Conservation (phyloP, 1,140 invertebrate genomes). For the Portunus trituberculatus region DNA sequence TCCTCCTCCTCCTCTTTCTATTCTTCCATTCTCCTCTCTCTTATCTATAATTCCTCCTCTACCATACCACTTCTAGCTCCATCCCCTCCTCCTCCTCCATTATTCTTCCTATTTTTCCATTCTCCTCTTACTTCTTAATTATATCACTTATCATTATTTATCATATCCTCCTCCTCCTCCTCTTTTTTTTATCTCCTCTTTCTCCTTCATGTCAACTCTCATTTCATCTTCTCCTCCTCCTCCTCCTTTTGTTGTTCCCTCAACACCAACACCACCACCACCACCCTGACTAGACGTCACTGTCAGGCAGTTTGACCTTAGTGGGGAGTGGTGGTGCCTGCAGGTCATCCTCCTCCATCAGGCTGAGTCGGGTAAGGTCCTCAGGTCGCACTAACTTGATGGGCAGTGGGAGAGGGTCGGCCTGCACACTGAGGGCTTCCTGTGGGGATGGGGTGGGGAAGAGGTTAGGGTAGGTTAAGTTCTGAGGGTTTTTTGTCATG, state of each 20-base stretch:
- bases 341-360: slow-evolving; percentile 73
- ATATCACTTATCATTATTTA: not conserved
- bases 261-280: not conserved
- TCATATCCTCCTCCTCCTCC: not conserved
- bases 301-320: slow-evolving; percentile 71
- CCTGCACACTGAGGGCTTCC: slow-evolving; percentile 51
- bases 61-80: no score
- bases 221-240: not conserved
- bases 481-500: no score
- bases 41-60: not conserved
- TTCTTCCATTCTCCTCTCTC: not conserved
- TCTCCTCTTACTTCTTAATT: not conserved
- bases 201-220: no score
- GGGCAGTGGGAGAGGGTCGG: slow-evolving; percentile 62
- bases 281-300: slow-evolving; percentile 43
- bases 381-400: slow-evolving; percentile 76
- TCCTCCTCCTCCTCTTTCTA: not conserved
- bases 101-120: not conserved
- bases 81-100: no score
- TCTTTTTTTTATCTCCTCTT: not conserved
- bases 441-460: not conserved
- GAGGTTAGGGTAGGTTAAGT: not conserved
- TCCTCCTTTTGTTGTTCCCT: no score
- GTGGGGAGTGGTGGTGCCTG: slow-evolving; percentile 74
- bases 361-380: slow-evolving; percentile 73